Conservation (phyloP, 2,888 invertebrate genomes). For the Trichopoda pennipes region DNA sequence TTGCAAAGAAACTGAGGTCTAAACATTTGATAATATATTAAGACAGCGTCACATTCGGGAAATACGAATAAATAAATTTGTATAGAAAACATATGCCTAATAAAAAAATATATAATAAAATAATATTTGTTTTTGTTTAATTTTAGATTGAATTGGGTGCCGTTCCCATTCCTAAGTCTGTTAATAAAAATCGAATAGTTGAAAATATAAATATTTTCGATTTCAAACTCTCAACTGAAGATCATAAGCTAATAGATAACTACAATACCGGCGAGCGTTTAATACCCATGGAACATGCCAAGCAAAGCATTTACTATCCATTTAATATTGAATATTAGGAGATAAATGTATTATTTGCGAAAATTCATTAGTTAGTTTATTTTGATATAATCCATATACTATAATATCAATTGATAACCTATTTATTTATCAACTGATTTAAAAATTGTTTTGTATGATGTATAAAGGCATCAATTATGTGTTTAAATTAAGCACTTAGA, state of each 20-base stretch:
- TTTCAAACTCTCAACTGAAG: conserved; percentile 82
- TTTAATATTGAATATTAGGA: conserved; percentile 74
- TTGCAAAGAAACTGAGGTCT: no score
- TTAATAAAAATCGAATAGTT: conserved; percentile 82
- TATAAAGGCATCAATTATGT: no score
- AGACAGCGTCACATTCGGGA: no score
- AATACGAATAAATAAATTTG: no score
- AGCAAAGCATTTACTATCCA: conserved; percentile 77
- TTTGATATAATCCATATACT: no score
- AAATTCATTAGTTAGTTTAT: not conserved
- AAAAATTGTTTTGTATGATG: no score
- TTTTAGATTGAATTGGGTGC: conserved; percentile 82
- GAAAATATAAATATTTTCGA: conserved; percentile 84
- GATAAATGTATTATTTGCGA: not conserved
- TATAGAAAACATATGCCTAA: no score
- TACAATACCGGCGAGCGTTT: conserved; percentile 81
- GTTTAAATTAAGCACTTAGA: no score
- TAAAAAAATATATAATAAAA: no score
- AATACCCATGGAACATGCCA: conserved; percentile 78
- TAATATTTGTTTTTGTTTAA: not conserved
- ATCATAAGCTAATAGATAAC: conserved; percentile 81
- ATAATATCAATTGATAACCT: no score
- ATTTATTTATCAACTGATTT: no score
- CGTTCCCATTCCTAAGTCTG: conserved; percentile 84
- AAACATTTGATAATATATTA: no score